These are phyloP conservation scores for Paramacrobiotus metropolitanus DNA, from an alignment of 1,140 invertebrate species.

Conservation along the genomic window DNA sequence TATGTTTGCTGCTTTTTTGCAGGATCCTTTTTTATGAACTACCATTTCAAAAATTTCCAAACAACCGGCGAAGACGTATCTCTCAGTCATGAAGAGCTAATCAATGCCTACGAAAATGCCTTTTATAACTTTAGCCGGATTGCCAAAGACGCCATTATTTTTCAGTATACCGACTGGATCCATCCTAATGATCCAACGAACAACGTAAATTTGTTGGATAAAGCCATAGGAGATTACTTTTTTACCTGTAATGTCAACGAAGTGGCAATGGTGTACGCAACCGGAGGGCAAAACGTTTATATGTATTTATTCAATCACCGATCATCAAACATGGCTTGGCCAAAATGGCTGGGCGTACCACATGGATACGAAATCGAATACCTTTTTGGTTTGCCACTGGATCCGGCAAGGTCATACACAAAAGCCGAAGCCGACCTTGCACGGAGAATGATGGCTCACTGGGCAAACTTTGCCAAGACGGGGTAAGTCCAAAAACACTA, in stretches of 20 bases:
- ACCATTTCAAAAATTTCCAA: conserved; percentile 16
- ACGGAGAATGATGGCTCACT: conserved; percentile 69
- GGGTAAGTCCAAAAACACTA: conserved; percentile 55
- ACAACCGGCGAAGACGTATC: conserved; percentile 32
- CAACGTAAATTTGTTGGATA: conserved; percentile 61
- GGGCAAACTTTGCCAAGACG: conserved; percentile 81
- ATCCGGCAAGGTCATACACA: conserved; percentile 48
- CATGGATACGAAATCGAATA: conserved; percentile 89
- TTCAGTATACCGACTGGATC: conserved; percentile 75
- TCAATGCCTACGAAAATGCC: conserved; percentile 46
- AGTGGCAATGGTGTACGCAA: conserved; percentile 55
- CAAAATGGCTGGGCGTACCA: conserved; percentile 79
- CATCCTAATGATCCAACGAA: conserved; percentile 55
- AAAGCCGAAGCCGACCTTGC: conserved; percentile 52
- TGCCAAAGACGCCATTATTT: conserved; percentile 44
- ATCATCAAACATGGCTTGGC: conserved; percentile 61
- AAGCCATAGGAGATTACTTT: conserved; percentile 87
- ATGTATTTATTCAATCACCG: conserved; percentile 85
- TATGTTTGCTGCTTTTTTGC: conserved; percentile 3
- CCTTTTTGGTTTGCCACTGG: conserved; percentile 71
- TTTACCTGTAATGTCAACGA: conserved; percentile 88
- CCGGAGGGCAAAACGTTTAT: conserved; percentile 65
- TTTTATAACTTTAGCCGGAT: conserved; percentile 60
- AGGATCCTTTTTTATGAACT: conserved; percentile 18
- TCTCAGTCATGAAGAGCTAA: conserved; percentile 45